Conservation (phyloP, 2,888 invertebrate genomes). For the Acleris holmiana region DNA sequence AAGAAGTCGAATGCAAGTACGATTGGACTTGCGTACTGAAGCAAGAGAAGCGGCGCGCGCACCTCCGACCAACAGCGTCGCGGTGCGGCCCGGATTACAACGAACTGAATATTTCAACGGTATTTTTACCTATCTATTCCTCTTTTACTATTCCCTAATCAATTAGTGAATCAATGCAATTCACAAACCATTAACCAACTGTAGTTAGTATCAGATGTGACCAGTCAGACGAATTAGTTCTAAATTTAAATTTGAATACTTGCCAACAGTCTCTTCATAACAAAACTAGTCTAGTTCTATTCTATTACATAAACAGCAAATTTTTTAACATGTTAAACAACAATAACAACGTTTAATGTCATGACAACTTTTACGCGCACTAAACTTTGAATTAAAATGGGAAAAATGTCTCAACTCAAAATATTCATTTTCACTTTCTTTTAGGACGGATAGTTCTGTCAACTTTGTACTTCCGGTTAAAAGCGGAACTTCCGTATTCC, state of each 20-base stretch:
- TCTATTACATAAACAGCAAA: conserved; percentile 25
- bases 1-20: conserved; percentile 68
- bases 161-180: conserved; percentile 36
- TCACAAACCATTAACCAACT: background rate
- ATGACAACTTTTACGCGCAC: background rate
- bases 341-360: background rate
- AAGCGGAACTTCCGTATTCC: too few species aligned
- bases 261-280: conserved; percentile 59
- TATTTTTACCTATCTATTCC: conserved; percentile 25
- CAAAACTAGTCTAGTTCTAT: conserved; percentile 22
- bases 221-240: conserved; percentile 50
- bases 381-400: background rate
- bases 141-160: background rate
- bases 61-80: conserved; percentile 49
- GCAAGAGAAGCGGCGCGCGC: conserved; percentile 54
- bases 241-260: conserved; percentile 69
- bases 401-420: too few species aligned
- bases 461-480: too few species aligned
- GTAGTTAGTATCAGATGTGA: background rate
- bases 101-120: conserved; percentile 25
- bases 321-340: background rate
- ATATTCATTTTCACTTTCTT: too few species aligned
- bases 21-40: conserved; percentile 72
- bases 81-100: conserved; percentile 61
- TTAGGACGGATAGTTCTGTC: too few species aligned